A percentile compares a stretch with the other conserved stretches of the same genome.
Conservation (phyloP, 2,888 invertebrate genomes). For the Phytoseiulus persimilis region DNA sequence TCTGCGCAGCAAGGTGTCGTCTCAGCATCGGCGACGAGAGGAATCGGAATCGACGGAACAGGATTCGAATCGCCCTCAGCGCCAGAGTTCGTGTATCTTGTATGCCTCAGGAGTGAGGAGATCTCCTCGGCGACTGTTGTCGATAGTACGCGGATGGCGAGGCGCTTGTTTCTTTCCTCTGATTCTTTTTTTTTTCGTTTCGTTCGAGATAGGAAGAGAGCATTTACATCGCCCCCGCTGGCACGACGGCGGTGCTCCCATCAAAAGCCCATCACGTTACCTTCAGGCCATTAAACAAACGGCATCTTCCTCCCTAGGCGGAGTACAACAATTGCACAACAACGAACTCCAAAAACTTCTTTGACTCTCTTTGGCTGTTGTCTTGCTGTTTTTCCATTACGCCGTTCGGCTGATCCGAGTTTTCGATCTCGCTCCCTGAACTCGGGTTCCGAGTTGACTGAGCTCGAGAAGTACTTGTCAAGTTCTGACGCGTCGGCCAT, state of each 20-base stretch:
- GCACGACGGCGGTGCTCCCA: background rate
- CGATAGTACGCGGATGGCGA: background rate
- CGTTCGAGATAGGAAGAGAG: background rate
- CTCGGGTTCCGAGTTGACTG: background rate
- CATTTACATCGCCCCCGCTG: background rate
- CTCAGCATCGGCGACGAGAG: background rate
- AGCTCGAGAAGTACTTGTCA: background rate
- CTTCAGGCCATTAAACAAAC: background rate
- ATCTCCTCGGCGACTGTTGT: background rate
- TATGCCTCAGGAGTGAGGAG: background rate
- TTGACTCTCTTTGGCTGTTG: background rate
- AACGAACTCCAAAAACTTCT: background rate
- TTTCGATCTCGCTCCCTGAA: background rate
- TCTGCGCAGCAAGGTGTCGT: background rate
- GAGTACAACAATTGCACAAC: slow-evolving; percentile 5
- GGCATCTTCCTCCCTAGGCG: background rate
- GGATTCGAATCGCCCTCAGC: background rate
- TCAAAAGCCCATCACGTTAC: slow-evolving; percentile 5
- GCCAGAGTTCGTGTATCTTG: no score
- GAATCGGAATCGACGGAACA: background rate
- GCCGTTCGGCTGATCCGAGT: background rate
- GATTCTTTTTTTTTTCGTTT: background rate
- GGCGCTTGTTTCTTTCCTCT: background rate
- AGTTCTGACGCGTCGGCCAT: no score
- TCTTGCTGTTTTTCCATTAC: background rate